phyloP scores from a whole-genome alignment of 1,140 invertebrate species.

The Ceratosolen solmsi region DNA sequence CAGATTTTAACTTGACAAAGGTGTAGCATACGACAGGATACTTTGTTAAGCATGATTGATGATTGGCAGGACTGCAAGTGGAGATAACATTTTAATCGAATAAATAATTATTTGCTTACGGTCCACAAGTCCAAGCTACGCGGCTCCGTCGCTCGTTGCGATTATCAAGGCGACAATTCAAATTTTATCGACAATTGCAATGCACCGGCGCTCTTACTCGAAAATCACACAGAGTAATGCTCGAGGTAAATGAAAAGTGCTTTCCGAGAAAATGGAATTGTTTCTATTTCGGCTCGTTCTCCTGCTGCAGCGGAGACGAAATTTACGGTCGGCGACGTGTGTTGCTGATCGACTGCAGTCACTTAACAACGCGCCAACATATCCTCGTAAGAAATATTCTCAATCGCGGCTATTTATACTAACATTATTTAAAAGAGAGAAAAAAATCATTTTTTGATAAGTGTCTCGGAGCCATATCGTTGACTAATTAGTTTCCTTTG shows the following conservation, averaged over 20 bases:
- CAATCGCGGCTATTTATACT: background rate
- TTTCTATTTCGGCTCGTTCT: slow-evolving; percentile 37
- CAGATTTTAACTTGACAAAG: too few relatives aligned
- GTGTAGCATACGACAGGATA: too few relatives aligned
- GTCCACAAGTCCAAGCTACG: too few relatives aligned
- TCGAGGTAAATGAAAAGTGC: slow-evolving; percentile 55
- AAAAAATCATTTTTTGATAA: too few relatives aligned
- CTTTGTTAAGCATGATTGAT: too few relatives aligned
- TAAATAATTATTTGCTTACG: too few relatives aligned
- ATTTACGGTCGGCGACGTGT: background rate
- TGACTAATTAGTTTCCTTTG: too few relatives aligned
- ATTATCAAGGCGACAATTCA: background rate
- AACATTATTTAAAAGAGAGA: too few relatives aligned
- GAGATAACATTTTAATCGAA: too few relatives aligned
- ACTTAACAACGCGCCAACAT: background rate
- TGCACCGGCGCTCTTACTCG: slow-evolving; percentile 24
- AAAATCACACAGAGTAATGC: slow-evolving; percentile 43
- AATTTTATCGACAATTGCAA: background rate
- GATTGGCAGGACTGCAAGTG: too few relatives aligned
- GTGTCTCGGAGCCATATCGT: too few relatives aligned
- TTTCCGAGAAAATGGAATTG: slow-evolving; percentile 34
- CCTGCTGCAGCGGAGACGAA: background rate
- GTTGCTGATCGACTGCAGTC: background rate
- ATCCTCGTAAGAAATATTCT: background rate
- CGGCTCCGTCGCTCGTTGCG: too few relatives aligned